These are phyloP conservation scores for Oedothorax gibbosus DNA, from an alignment of 1,140 invertebrate species.

Conservation along the genomic window DNA sequence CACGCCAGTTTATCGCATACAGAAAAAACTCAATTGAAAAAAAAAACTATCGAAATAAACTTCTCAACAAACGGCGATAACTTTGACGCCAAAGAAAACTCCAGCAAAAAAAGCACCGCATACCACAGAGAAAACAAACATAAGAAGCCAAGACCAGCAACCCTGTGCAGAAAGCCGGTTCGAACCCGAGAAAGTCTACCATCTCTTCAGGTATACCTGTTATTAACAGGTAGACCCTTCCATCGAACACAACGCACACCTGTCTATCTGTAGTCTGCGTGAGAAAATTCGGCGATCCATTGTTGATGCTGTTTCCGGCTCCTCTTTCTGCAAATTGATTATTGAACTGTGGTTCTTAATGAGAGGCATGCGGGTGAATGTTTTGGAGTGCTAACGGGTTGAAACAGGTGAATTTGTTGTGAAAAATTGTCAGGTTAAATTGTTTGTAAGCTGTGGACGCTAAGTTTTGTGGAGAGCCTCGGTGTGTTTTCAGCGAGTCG, in stretches of 20 bases:
- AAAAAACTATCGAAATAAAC: neutral
- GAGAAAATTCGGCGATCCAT: slow-evolving; percentile 37
- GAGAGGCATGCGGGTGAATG: too few relatives aligned
- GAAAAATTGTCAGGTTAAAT: too few relatives aligned
- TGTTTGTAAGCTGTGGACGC: too few relatives aligned
- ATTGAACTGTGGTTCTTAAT: too few relatives aligned
- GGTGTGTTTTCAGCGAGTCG: neutral
- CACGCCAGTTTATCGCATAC: too few relatives aligned
- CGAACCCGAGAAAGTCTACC: too few relatives aligned
- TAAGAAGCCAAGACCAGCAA: slow-evolving; percentile 11
- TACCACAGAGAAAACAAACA: neutral
- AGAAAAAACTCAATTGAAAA: too few relatives aligned
- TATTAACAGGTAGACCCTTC: neutral
- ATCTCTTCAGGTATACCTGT: too few relatives aligned
- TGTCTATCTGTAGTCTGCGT: slow-evolving; percentile 29
- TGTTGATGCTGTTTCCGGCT: slow-evolving; percentile 10
- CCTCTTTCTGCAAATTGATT: slow-evolving; percentile 2
- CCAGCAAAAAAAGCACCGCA: neutral
- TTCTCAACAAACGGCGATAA: neutral
- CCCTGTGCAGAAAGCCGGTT: slow-evolving; percentile 38
- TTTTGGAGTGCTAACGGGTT: too few relatives aligned
- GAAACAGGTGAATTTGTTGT: too few relatives aligned
- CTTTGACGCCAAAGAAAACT: neutral
- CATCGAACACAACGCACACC: slow-evolving; percentile 8
- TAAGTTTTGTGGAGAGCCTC: too few relatives aligned